Evolutionary conservation across 2,888 invertebrate genomes (phyloP).

Genomic region (Dolomedes plantarius): DNA sequence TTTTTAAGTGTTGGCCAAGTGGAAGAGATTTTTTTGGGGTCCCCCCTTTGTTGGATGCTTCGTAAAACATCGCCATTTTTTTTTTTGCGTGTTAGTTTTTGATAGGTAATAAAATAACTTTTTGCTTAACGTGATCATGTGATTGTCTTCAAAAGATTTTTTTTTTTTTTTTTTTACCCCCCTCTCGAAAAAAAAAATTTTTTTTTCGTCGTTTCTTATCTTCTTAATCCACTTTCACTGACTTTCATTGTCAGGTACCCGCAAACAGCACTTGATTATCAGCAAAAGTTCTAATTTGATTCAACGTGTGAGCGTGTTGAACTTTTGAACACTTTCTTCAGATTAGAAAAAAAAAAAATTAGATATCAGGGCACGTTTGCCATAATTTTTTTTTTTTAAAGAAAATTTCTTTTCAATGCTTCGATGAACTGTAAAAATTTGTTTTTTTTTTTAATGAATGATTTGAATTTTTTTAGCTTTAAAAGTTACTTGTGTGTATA

Average conservation of each 20-base stretch:
- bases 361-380: too few relatives aligned
- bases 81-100: background rate
- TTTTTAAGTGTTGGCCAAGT: conserved; percentile 46
- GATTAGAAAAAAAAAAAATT: too few relatives aligned
- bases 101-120: conserved; percentile 23
- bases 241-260: background rate
- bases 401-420: too few relatives aligned
- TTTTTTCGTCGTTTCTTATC: conserved; percentile 15
- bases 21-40: conserved; percentile 21
- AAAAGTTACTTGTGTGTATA: background rate
- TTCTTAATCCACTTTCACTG: conserved; percentile 10
- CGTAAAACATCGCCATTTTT: conserved; percentile 5
- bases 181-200: conserved; percentile 10
- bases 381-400: too few relatives aligned
- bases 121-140: background rate
- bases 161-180: conserved; percentile 22
- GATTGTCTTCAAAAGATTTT: background rate
- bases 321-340: background rate
- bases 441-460: background rate
- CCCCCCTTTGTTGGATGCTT: conserved; percentile 8
- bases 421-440: background rate
- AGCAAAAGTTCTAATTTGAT: background rate
- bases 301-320: background rate
- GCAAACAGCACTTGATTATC: background rate
- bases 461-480: background rate